A percentile compares a stretch with the other conserved stretches of the same genome.
phyloP scores from a whole-genome alignment of 2,113 vertebrate species.

The Passer domesticus region DNA sequence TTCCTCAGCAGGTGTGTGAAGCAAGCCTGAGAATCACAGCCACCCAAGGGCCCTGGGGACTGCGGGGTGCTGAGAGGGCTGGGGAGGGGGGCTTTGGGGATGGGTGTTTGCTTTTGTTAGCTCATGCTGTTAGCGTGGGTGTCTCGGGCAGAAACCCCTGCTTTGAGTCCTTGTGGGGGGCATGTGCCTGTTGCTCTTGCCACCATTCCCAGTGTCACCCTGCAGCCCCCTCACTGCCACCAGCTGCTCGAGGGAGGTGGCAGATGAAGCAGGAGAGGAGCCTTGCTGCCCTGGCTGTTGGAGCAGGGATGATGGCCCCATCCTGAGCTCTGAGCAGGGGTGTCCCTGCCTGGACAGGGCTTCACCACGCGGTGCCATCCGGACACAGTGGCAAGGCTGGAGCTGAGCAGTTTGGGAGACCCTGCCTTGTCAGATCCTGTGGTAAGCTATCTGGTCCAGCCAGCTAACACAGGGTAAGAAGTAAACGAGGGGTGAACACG shows the following conservation, averaged over 20 bases:
- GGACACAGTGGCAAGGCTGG: background rate
- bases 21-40: background rate
- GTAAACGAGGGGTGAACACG: background rate
- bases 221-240: background rate
- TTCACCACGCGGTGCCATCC: rapidly evolving
- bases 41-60: background rate
- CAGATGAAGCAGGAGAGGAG: background rate
- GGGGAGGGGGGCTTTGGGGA: background rate
- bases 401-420: rapidly evolving
- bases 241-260: background rate
- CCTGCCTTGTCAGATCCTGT: rapidly evolving
- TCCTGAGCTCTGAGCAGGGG: background rate
- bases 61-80: rapidly evolving
- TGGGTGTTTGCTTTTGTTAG: background rate
- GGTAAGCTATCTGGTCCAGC: background rate
- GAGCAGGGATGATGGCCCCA: background rate
- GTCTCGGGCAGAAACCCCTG: background rate
- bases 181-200: background rate
- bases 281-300: background rate
- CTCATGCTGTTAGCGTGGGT: background rate
- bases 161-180: background rate
- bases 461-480: rapidly evolving
- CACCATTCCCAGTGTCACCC: background rate
- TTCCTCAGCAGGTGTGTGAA: background rate
- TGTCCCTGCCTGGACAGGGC: rapidly evolving